These are phyloP conservation scores for Platyscapa corneri DNA, from an alignment of 1,140 invertebrate species.

Conservation along the genomic window DNA sequence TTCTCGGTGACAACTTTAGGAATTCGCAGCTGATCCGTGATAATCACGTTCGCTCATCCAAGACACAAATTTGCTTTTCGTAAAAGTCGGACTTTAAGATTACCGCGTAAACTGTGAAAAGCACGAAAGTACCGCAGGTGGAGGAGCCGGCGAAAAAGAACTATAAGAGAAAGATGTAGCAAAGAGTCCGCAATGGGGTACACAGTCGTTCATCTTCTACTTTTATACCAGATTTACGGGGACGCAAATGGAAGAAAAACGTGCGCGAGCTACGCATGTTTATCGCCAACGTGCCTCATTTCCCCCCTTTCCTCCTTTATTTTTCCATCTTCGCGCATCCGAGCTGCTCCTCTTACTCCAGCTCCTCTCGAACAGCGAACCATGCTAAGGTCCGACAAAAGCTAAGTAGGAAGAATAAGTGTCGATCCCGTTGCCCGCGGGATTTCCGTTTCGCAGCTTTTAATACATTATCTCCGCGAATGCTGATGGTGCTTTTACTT, in stretches of 20 bases:
- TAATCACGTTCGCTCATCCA: no score
- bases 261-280: conserved; percentile 71
- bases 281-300: conserved; percentile 65
- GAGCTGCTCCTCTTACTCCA: not conserved
- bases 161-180: not conserved
- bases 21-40: no score
- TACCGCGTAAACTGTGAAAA: no score
- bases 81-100: no score
- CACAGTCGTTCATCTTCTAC: conserved; percentile 35
- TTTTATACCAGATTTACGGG: conserved; percentile 71
- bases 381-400: not conserved
- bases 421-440: not conserved
- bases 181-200: not conserved
- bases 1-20: no score
- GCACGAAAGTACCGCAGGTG: no score
- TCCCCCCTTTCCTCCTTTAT: not conserved
- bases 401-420: not conserved
- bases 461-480: conserved; percentile 3
- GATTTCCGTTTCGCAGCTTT: not conserved
- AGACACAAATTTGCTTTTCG: no score
- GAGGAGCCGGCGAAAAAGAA: not conserved
- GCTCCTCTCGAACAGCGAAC: not conserved
- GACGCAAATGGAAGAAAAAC: conserved; percentile 71
- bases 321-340: not conserved
- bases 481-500: conserved; percentile 39